These are phyloP conservation scores for Melanotaenia boesemani DNA, from an alignment of 2,797 vertebrate genomes.

Conservation along the genomic window DNA sequence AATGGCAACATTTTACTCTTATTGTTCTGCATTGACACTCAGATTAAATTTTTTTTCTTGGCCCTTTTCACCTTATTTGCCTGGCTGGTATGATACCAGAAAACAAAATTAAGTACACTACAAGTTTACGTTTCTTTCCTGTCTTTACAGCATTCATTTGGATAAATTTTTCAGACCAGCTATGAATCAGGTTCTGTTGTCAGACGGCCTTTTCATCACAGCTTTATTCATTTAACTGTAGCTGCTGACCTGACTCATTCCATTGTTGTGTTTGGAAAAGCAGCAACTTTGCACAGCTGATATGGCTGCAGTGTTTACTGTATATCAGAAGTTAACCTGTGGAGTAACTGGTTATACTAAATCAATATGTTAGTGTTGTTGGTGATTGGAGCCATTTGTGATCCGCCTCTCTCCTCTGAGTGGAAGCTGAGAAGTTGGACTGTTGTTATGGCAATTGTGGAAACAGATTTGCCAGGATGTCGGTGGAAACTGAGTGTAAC, in stretches of 20 bases:
- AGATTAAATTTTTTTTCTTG: neutral
- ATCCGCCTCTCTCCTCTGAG: constrained; percentile 35
- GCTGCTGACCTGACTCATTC: neutral
- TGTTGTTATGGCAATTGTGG: constrained; percentile 79
- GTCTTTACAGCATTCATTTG: too few species aligned
- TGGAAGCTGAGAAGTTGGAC: constrained; percentile 57
- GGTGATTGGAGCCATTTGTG: constrained; percentile 10
- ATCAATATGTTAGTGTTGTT: constrained; percentile 10
- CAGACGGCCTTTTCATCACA: neutral
- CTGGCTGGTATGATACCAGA: too few species aligned
- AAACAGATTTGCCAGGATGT: constrained; percentile 72
- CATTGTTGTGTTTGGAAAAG: neutral
- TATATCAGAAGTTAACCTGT: neutral
- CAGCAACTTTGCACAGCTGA: neutral
- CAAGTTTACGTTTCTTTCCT: too few species aligned
- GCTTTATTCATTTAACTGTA: neutral
- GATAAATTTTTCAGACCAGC: neutral
- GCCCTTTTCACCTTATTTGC: neutral
- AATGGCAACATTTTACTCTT: too few species aligned
- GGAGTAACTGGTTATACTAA: constrained; percentile 1
- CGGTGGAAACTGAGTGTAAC: constrained; percentile 71
- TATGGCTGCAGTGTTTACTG: neutral
- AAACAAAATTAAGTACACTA: too few species aligned
- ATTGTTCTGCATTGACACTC: too few species aligned
- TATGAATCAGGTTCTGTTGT: neutral